Conservation (phyloP, 2,888 invertebrate genomes). For the Chydorus sphaericus region DNA sequence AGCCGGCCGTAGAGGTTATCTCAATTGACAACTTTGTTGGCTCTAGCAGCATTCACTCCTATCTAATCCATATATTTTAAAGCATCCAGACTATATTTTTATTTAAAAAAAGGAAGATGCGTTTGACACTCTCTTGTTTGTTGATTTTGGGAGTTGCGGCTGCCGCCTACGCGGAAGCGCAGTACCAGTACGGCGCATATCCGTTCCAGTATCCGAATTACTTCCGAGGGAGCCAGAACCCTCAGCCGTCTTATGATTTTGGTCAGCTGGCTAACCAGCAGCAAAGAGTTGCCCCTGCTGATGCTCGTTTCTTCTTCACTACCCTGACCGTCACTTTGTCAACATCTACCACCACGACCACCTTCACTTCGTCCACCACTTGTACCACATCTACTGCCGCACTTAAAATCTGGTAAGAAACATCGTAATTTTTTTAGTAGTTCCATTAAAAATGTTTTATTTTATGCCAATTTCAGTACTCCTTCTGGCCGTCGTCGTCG, state of each 20-base stretch:
- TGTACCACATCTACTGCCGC: not conserved
- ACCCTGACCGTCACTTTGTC: not conserved
- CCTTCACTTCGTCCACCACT: not conserved
- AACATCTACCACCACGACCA: not conserved
- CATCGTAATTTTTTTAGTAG: too few species aligned
- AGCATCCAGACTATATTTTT: too few species aligned
- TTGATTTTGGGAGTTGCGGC: not conserved
- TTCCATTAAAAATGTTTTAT: too few species aligned
- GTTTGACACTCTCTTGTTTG: not conserved
- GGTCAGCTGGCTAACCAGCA: too few species aligned
- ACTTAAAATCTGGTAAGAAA: not conserved
- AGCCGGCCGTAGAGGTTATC: not conserved
- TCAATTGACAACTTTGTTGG: not conserved
- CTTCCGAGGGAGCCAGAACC: too few species aligned
- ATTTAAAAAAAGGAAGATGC: too few species aligned
- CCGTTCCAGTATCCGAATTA: too few species aligned
- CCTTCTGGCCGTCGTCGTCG: not conserved
- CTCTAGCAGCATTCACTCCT: not conserved
- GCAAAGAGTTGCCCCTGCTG: too few species aligned
- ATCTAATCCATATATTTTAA: not conserved
- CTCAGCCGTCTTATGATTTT: not conserved
- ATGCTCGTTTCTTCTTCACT: not conserved
- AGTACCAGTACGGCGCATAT: not conserved
- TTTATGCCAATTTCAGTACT: too few species aligned
- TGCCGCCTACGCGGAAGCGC: not conserved